Base-by-base conservation (phyloP, 2,797 vertebrate genomes). In the Atherinosoma microstoma region DNA sequence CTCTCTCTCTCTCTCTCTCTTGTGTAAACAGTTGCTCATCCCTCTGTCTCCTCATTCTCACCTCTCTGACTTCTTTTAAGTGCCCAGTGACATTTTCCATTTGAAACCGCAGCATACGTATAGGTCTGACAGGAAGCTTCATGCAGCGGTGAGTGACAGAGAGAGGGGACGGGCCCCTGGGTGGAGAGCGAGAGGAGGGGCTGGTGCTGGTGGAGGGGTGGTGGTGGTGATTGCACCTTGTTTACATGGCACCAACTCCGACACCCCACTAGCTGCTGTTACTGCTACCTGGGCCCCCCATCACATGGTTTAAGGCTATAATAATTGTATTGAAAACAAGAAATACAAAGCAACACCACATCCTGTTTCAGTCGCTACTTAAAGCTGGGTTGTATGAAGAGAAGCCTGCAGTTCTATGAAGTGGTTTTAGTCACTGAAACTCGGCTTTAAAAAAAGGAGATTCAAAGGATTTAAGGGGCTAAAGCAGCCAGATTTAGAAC, bases 31-130 rank as follows among this genome's bases (percentile, higher is more conserved):
- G 42, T 54, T 27, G 36, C 38, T 80, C 75, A 82, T 84, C 65
- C 78, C 53, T 79, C 66, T 30, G 20, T 80, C 83, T 78, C 72
- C 51, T 54, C 22, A 27, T 27, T 15, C 24, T 54, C 51, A 54
- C 80, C 68, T 79, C 49, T 75, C 72, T 32, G n/a, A 80, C 82
- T 75, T 83, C 63, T 79, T 88, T 77, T 38, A 80, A 87, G 67
- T 89, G 89, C 89, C 88, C 91, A 79, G 66, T 91, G 84, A 90
- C 83, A 88, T 88, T 87, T 91, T 90, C 82, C 85, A 85, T 64
- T 88, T 58, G 67, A 58, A 84, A 90, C 87, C 88, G 69, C 90
- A 89, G 71, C 60, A 49, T 56, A 42, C 70, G 67, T 75, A 65
- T 70, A 71, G 64, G 84, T 78, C 85, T 83, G 66, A 88, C 90